Evolutionary conservation across 2,797 vertebrate genomes (phyloP).

Genomic region (Sebastes vulpes): DNA sequence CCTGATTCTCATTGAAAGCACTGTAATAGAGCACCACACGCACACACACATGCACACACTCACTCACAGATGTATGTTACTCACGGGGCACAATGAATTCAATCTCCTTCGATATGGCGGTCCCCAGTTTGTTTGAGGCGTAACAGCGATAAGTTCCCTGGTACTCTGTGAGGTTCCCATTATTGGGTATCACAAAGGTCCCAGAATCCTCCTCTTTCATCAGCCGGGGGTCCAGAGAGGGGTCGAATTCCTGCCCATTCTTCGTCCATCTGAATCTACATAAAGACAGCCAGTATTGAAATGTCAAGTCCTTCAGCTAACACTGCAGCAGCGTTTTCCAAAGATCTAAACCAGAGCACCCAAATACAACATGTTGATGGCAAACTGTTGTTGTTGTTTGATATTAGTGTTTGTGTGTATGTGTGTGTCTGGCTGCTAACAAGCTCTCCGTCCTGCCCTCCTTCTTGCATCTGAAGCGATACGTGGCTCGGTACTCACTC

Average conservation of each 20-base stretch:
- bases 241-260: slow-evolving; percentile 91
- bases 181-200: slow-evolving; percentile 94
- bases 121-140: slow-evolving; percentile 91
- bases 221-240: slow-evolving; percentile 89
- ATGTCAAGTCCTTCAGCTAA: slow-evolving; percentile 28
- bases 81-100: slow-evolving; percentile 95
- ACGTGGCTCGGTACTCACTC: slow-evolving; percentile 84
- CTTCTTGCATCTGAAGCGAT: slow-evolving; percentile 5
- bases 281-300: slow-evolving; percentile 53
- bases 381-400: slow-evolving; percentile 25
- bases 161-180: slow-evolving; percentile 91
- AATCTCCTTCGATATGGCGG: slow-evolving; percentile 93
- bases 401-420: background rate
- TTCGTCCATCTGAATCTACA: slow-evolving; percentile 95
- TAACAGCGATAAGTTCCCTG: slow-evolving; percentile 95
- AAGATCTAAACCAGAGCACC: slow-evolving; percentile 13
- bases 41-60: slow-evolving; percentile 11
- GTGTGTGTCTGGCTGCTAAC: slow-evolving; percentile 29
- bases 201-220: slow-evolving; percentile 88
- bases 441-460: slow-evolving; percentile 11
- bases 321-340: background rate
- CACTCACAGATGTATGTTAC: slow-evolving; percentile 56
- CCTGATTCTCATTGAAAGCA: slow-evolving; percentile 73
- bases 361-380: slow-evolving; percentile 16
- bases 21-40: slow-evolving; percentile 60